These are phyloP conservation scores for Siniperca chuatsi DNA, from an alignment of 2,113 vertebrate species.

Conservation along the genomic window DNA sequence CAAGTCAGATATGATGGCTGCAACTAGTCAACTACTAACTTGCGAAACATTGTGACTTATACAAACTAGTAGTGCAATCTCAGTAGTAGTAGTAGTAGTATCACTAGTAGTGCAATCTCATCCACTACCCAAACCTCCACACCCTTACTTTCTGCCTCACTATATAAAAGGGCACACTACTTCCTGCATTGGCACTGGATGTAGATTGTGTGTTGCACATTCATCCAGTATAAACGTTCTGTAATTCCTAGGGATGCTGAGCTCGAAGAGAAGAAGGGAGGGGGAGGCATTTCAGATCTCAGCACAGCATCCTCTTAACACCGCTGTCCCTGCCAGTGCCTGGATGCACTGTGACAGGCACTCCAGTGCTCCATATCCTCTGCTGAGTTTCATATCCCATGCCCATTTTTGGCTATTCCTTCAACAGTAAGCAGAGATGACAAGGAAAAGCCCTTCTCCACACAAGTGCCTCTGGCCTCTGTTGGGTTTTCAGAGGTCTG, in stretches of 20 bases:
- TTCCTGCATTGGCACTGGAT: not conserved
- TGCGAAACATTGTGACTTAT: too few species aligned
- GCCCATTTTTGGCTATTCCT: constrained; percentile 33
- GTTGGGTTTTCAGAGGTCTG: constrained; percentile 33
- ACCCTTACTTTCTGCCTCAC: too few species aligned
- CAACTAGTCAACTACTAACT: too few species aligned
- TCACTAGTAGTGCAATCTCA: too few species aligned
- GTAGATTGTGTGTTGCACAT: not conserved
- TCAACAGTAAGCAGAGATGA: constrained; percentile 50
- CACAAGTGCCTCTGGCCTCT: constrained; percentile 42
- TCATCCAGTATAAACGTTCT: not conserved
- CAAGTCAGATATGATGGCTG: too few species aligned
- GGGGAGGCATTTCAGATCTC: not conserved
- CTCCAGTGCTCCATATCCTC: constrained; percentile 20
- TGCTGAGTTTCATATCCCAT: constrained; percentile 27
- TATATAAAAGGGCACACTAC: not conserved
- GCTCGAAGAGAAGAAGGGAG: not conserved
- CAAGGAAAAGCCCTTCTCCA: constrained; percentile 53
- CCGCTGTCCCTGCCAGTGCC: not conserved
- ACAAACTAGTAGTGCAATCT: too few species aligned
- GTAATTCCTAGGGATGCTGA: constrained; percentile 1
- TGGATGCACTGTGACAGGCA: constrained; percentile 9
- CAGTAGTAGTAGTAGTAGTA: too few species aligned
- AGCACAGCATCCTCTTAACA: constrained; percentile 10
- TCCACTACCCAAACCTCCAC: too few species aligned